Evolutionary conservation across 2,888 invertebrate genomes (phyloP).

Genomic region (Tromatobia lineatoria): DNA sequence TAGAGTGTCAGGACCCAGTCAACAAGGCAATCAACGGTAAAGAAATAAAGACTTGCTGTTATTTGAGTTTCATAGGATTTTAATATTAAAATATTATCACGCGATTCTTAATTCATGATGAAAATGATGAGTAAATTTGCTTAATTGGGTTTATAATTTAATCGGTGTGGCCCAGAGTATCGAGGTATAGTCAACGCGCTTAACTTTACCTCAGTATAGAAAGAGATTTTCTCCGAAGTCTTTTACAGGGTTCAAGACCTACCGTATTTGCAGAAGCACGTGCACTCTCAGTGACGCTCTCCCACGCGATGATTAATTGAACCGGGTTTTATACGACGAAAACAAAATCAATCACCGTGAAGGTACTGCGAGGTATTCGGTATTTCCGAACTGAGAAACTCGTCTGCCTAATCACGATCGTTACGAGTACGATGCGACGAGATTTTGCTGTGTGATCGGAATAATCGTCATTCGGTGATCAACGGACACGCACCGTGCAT

Average conservation of each 20-base stretch:
- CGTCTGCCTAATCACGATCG: conserved; percentile 57
- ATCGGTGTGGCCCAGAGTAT: no score
- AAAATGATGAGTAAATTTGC: no score
- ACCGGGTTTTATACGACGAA: conserved; percentile 6
- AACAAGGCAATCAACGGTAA: not conserved
- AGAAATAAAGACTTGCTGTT: not conserved
- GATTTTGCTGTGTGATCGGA: conserved; percentile 66
- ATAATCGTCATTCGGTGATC: conserved; percentile 65
- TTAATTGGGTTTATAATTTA: no score
- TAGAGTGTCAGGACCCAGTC: conserved; percentile 12
- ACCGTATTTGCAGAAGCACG: not conserved
- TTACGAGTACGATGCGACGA: conserved; percentile 40
- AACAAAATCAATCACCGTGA: conserved; percentile 1
- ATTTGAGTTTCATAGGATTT: no score
- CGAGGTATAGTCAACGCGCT: no score
- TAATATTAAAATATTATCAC: no score
- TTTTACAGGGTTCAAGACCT: not conserved
- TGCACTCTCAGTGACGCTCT: not conserved
- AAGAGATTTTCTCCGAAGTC: no score
- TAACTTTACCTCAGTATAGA: no score
- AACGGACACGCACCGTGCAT: conserved; percentile 55
- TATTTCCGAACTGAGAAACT: conserved; percentile 46
- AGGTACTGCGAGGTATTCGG: conserved; percentile 13
- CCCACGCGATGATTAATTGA: conserved; percentile 33
- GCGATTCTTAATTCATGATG: no score